These are phyloP conservation scores for Ageneiosus marmoratus DNA, from an alignment of 2,113 vertebrate species.

Conservation along the genomic window DNA sequence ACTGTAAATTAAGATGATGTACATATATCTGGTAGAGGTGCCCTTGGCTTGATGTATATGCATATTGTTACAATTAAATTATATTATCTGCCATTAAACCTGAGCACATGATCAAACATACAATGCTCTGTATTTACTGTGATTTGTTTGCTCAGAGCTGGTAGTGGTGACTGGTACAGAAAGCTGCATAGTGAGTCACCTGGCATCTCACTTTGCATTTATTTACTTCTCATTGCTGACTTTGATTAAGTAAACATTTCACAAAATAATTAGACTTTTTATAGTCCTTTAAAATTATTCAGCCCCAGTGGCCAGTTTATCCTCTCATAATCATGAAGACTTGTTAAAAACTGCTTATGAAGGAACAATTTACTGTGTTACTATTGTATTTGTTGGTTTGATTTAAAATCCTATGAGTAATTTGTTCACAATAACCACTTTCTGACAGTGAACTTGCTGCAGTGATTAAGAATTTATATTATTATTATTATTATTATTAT, in stretches of 20 bases:
- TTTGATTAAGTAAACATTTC: not conserved
- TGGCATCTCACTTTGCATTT: not conserved
- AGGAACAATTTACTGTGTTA: not conserved
- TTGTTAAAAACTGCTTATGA: not conserved
- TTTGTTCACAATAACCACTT: not conserved
- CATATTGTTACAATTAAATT: constrained; percentile 24
- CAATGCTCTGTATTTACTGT: not conserved
- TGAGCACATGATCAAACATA: constrained; percentile 28
- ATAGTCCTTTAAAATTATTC: not conserved
- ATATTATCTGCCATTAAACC: constrained; percentile 36
- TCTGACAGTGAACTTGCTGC: not conserved
- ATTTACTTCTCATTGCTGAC: not conserved
- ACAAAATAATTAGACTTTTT: not conserved
- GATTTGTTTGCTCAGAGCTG: not conserved
- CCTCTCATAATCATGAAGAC: not conserved
- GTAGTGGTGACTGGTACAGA: not conserved
- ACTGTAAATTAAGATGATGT: constrained; percentile 32
- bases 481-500: no score
- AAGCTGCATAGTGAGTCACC: not conserved
- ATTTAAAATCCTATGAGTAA: not conserved
- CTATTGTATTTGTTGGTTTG: not conserved
- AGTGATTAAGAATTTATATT: not conserved
- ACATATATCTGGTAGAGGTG: constrained; percentile 20
- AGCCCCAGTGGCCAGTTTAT: not conserved
- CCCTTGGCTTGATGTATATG: constrained; percentile 23